phyloP scores from a whole-genome alignment of 1,140 invertebrate genomes.

The Ips typographus region DNA sequence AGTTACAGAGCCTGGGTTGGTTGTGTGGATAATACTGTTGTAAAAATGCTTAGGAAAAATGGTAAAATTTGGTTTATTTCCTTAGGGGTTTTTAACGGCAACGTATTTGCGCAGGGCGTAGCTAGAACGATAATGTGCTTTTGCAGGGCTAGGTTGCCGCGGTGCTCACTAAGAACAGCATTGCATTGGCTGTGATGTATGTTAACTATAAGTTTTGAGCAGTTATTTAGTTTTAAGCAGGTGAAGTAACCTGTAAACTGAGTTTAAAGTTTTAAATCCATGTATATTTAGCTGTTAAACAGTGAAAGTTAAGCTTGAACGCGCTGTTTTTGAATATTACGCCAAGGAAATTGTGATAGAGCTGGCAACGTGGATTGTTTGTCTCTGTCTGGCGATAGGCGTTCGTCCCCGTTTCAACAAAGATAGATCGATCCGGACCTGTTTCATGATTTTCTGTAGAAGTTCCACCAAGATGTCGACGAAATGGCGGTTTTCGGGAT shows the following conservation, averaged over 20 bases:
- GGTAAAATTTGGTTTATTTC: conserved; percentile 10
- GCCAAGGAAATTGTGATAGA: conserved; percentile 17
- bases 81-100: not conserved
- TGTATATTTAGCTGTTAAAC: too few species aligned
- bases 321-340: too few species aligned
- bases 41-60: not conserved
- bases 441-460: conserved; percentile 47
- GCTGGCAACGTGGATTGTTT: conserved; percentile 13
- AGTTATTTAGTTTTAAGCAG: too few species aligned
- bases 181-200: too few species aligned
- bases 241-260: too few species aligned
- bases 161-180: not conserved
- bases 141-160: conserved; percentile 19
- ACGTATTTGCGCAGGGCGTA: conserved; percentile 34
- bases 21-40: not conserved
- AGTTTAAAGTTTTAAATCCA: too few species aligned
- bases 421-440: conserved; percentile 49
- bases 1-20: too few species aligned
- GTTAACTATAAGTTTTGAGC: too few species aligned
- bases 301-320: too few species aligned
- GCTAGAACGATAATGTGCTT: conserved; percentile 31
- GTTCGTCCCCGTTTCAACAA: conserved; percentile 41
- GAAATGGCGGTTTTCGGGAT: conserved; percentile 42
- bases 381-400: conserved; percentile 37
- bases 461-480: conserved; percentile 50